Percentiles rank a stretch among this genome's conserved stretches.
Conservation (phyloP, 2,797 vertebrate genomes). For the Pempheris klunzingeri region DNA sequence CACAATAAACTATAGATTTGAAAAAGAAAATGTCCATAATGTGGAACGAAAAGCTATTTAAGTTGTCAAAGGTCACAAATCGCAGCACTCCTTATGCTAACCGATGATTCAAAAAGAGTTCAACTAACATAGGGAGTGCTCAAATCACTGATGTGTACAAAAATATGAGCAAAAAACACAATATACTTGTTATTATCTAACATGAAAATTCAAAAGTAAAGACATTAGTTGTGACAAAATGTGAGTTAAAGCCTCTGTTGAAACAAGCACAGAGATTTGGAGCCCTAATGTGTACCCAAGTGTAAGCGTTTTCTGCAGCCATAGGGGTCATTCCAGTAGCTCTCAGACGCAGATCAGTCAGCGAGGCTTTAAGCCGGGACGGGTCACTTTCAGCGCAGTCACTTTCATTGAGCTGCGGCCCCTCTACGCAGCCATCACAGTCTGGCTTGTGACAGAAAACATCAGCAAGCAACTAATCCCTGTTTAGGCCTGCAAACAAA, state of each 20-base stretch:
- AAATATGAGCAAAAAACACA: neutral
- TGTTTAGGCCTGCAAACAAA: conserved; percentile 81
- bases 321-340: conserved; percentile 43
- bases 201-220: neutral
- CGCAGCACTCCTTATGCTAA: too few relatives aligned
- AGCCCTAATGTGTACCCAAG: neutral
- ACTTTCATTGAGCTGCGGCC: conserved; percentile 69
- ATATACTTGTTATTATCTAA: neutral
- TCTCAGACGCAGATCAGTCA: conserved; percentile 73
- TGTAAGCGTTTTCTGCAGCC: conserved; percentile 9
- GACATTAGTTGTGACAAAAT: neutral
- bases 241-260: neutral
- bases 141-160: neutral
- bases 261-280: neutral
- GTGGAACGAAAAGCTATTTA: neutral
- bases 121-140: too few relatives aligned
- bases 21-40: too few relatives aligned
- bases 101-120: too few relatives aligned
- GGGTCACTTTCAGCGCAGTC: conserved; percentile 48
- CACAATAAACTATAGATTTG: neutral
- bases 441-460: conserved; percentile 79
- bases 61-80: too few relatives aligned
- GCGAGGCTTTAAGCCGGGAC: conserved; percentile 52
- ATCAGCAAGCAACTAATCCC: conserved; percentile 83
- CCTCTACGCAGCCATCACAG: conserved; percentile 51